A percentile compares a stretch with the other conserved stretches of the same genome.
Evolutionary conservation across 2,797 vertebrate genomes (phyloP).

Genomic region (Sylvia borin): DNA sequence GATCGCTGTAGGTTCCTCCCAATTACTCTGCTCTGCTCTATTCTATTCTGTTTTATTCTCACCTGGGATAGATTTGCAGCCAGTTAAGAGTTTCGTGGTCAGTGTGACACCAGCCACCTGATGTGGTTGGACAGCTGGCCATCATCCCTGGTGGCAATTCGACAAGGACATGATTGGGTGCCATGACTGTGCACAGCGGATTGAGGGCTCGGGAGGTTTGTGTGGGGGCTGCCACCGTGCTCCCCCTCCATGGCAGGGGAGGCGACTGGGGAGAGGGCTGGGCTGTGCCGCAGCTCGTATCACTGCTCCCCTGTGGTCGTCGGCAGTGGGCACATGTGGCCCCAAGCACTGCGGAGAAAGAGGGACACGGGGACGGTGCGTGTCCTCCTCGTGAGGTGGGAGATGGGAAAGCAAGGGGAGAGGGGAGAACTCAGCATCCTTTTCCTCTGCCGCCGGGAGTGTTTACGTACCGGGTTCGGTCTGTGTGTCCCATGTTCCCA

Average conservation of each 20-base stretch:
- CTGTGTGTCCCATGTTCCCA: neutral
- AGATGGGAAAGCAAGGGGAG: neutral
- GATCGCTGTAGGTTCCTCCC: neutral
- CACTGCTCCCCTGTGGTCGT: neutral
- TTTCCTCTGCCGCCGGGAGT: neutral
- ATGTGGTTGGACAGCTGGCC: neutral
- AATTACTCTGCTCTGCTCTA: neutral
- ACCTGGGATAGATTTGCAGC: neutral
- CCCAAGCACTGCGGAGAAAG: neutral
- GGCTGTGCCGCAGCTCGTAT: neutral
- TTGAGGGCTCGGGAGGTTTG: neutral
- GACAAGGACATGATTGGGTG: neutral
- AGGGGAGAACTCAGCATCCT: fast-evolving
- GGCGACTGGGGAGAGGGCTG: fast-evolving
- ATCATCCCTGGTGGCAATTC: fast-evolving
- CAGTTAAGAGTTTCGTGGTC: neutral
- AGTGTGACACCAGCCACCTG: neutral
- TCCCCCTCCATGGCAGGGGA: neutral
- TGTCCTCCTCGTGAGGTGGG: neutral
- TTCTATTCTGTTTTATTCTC: neutral
- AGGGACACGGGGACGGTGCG: fast-evolving
- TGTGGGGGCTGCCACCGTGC: fast-evolving
- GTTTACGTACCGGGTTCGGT: neutral
- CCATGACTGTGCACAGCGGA: fast-evolving
- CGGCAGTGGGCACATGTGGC: neutral